Percentiles rank a stretch among this genome's conserved stretches.
These are phyloP conservation scores for Sussaba pulchella DNA, from an alignment of 2,888 invertebrate genomes.

Conservation along the genomic window DNA sequence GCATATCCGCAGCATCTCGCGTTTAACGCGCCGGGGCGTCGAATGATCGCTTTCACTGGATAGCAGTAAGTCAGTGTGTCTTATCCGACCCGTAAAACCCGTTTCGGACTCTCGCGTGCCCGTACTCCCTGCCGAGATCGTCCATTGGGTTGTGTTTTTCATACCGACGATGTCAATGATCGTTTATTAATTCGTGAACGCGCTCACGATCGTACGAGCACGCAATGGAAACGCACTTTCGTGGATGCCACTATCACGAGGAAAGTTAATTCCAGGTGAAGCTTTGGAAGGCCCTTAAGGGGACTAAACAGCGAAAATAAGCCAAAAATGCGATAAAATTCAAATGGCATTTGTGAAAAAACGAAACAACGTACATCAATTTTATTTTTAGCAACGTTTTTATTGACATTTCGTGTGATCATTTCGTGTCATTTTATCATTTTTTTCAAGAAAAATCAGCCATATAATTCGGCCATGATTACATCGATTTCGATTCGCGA, in stretches of 20 bases:
- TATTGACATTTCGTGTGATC: too few relatives aligned
- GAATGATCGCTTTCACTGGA: slow-evolving; percentile 63
- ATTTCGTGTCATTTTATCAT: too few relatives aligned
- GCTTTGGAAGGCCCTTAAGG: slow-evolving; percentile 28
- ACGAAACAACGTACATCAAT: too few relatives aligned
- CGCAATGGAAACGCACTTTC: slow-evolving; percentile 21
- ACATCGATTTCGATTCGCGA: too few relatives aligned
- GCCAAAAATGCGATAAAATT: too few relatives aligned
- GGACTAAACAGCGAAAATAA: too few relatives aligned
- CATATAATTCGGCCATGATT: too few relatives aligned
- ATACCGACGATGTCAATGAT: slow-evolving; percentile 52
- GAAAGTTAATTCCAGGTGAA: slow-evolving; percentile 58
- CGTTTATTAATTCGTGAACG: slow-evolving; percentile 52
- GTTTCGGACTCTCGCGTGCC: slow-evolving; percentile 38
- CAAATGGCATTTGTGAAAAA: too few relatives aligned
- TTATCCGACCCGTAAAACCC: slow-evolving; percentile 55
- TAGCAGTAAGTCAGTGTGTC: slow-evolving; percentile 25
- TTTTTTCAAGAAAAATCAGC: too few relatives aligned
- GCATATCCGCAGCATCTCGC: slow-evolving; percentile 44
- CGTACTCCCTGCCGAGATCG: slow-evolving; percentile 45
- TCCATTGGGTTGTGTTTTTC: slow-evolving; percentile 52
- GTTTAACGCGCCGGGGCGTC: slow-evolving; percentile 29
- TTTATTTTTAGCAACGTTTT: too few relatives aligned
- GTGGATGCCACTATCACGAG: slow-evolving; percentile 4
- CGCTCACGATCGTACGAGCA: too few relatives aligned